Conservation (phyloP, 2,113 vertebrate genomes). For the Cynoglossus semilaevis region DNA sequence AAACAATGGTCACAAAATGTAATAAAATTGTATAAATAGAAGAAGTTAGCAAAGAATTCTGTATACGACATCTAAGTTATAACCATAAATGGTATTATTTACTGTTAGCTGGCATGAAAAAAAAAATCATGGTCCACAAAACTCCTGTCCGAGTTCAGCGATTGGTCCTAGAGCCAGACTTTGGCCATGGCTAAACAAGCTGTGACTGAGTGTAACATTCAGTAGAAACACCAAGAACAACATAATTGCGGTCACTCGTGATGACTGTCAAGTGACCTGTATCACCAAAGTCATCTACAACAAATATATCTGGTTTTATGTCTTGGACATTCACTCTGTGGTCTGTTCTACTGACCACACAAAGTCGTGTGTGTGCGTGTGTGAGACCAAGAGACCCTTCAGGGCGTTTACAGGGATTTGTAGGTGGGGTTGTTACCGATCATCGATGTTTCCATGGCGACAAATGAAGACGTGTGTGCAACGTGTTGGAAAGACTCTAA, state of each 20-base stretch:
- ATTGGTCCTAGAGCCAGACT: too few species aligned
- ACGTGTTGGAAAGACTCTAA: background rate
- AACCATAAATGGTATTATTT: too few species aligned
- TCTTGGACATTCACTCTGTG: conserved; percentile 14
- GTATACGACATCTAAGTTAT: too few species aligned
- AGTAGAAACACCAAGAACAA: conserved; percentile 8
- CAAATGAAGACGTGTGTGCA: conserved; percentile 36
- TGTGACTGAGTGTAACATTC: background rate
- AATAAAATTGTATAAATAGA: too few species aligned
- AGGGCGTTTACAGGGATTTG: conserved; percentile 28
- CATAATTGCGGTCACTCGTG: background rate
- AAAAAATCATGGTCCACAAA: too few species aligned
- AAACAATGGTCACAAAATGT: too few species aligned
- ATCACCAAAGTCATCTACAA: conserved; percentile 7
- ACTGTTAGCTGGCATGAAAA: too few species aligned
- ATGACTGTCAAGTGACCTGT: conserved; percentile 1
- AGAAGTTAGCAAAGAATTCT: too few species aligned
- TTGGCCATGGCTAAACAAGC: too few species aligned
- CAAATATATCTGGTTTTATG: conserved; percentile 13
- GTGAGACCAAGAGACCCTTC: background rate
- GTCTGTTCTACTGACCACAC: conserved; percentile 20
- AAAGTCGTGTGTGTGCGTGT: conserved; percentile 1
- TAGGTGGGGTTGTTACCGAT: conserved; percentile 60
- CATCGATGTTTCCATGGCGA: conserved; percentile 51
- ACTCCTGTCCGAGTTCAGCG: too few species aligned